Evolutionary conservation across 2,113 vertebrate species (phyloP), one percentile per base, ranked within the genome.

Genomic region (Xyrauchen texanus): DNA sequence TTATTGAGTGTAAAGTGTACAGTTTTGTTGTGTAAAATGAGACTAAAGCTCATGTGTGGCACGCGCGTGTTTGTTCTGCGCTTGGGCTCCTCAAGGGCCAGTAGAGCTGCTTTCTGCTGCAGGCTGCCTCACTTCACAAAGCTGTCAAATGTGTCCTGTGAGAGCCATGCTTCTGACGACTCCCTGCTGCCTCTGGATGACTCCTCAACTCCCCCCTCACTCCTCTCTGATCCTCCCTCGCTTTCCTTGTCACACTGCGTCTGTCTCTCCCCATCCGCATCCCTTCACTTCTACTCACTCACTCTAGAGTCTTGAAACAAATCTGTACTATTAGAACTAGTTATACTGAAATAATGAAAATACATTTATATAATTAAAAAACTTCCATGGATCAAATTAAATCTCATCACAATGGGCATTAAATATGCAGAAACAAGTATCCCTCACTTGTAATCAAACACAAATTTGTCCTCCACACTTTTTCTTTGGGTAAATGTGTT

Each of bases 91-190:
- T 92, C 84, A 65, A 86, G 90, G 88, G 92, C 89, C 88, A 88
- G 90, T 87, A 81, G 89, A 91, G 89, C 90, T 90, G 89, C 90
- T 91, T 92, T 90, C 91, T 89, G 91, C 92, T 93, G 91, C 90
- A 89, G 93, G 92, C 93, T 93, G 88, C 91, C 92, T 89, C 85
- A 92, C 92, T 93, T 93, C 93, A 92, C 90, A 93, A 89, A 91
- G 90, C 92, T 93, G 92, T 93, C 93, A 92, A 92, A 92, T 90
- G 89, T 90, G 88, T 91, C 92, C 92, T 90, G 88, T 82, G 92
- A 92, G 91, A 92, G 88, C 82, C 88, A 89, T 88, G 86, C 89
- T 88, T 86, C 91, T 92, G 91, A 92, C 92, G 92, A 93, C 90
- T 92, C 92, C 89, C 90, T 90, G 87, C 91, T 90, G 91, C 90